Evolutionary conservation across 2,113 vertebrate genomes (phyloP).

Genomic region (Gnathonemus echidnorhynchus): DNA sequence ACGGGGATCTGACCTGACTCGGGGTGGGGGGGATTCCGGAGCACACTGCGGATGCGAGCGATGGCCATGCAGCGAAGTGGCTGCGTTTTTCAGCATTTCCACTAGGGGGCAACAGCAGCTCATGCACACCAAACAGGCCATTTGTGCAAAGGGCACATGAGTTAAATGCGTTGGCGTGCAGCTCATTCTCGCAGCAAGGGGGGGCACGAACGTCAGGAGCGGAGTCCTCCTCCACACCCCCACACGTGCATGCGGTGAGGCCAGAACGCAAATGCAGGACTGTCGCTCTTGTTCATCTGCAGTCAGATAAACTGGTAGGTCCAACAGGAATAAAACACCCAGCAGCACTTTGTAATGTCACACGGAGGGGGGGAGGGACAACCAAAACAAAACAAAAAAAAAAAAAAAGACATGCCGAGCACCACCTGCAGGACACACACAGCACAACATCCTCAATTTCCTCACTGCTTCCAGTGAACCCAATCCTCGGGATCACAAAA

Average conservation of each 20-base stretch:
- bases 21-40: background rate
- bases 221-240: background rate
- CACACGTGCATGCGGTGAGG: background rate
- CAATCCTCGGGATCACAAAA: background rate
- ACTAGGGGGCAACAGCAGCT: conserved; percentile 1
- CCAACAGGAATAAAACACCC: background rate
- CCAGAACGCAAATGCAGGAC: background rate
- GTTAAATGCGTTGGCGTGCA: background rate
- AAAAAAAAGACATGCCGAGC: background rate
- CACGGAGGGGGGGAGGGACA: background rate
- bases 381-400: background rate
- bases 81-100: background rate
- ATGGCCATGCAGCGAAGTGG: too few species aligned
- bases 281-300: background rate
- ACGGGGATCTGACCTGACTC: background rate
- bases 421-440: background rate
- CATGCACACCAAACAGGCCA: background rate
- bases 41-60: background rate
- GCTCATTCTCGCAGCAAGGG: background rate
- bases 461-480: background rate
- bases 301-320: background rate
- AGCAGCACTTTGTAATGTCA: background rate
- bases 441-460: background rate
- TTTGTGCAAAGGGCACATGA: background rate
- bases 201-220: background rate